Evolutionary conservation across 1,140 invertebrate genomes (phyloP), one percentile per base, ranked within the genome.

Genomic region (Stratiolaelaps scimitus): DNA sequence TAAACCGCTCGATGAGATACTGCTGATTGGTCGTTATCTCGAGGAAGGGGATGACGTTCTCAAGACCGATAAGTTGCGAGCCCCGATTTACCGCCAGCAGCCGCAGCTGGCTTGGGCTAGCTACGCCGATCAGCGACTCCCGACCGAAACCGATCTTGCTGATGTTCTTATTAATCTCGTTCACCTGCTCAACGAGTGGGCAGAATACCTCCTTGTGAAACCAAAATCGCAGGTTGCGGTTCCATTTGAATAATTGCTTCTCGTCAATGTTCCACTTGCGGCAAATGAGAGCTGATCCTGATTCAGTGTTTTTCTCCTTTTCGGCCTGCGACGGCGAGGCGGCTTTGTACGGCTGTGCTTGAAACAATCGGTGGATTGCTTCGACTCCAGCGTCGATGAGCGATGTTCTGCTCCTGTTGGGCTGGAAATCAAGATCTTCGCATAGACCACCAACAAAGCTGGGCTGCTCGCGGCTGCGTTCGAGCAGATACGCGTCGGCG

Each of bases 1-100:
- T 81, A 17, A 90, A 84, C 70, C 88, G 78, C 64, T 83, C 81
- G 1, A 87, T 82, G 10, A 90, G 73, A 76, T 90, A 91, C 74
- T 89, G 85, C 72, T 91, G 88, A 79, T 89, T 87, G 5, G 80
- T 79, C 4, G 82, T 83, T 6, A 87, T 73, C 71, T 89, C 87
- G 67, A 91, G 74, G 74, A 88, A 91, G 0, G 84, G 84, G 15
- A 90, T 75, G 2, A 91, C 71, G 45, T 80, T 76, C 7, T 83
- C 80, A 56, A 89, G 73, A 47, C 82, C 83, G 0, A 85, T 85
- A 26, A 87, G 79, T 69, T 82, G 79, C 29, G 80, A 77, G 43
- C 80, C 77, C 56, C 86, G 81, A 64, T 80, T 81, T 64, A 80
- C 74, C 17, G 79, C 74, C 64, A 78, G 47, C 69, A 78, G 77